Conservation (phyloP, 2,113 vertebrate species). For the Potamarius usumacintae region DNA sequence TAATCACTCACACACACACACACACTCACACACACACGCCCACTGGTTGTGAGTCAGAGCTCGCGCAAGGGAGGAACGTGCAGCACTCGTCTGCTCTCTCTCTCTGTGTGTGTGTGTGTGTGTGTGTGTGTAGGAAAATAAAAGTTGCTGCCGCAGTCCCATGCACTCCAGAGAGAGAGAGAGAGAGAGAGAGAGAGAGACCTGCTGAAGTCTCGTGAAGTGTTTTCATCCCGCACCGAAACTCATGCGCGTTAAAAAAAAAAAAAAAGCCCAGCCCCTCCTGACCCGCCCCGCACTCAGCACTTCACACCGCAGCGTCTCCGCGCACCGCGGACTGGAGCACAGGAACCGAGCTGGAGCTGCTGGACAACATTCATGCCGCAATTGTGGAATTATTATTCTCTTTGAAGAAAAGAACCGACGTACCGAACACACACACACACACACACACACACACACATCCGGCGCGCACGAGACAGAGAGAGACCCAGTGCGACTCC, state of each 20-base stretch:
- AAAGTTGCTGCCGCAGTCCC: constrained; percentile 28
- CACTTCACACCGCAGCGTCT: background rate
- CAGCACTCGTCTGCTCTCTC: constrained; percentile 65
- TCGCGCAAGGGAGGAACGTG: constrained; percentile 66
- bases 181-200: constrained; percentile 34
- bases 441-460: background rate
- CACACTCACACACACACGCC: constrained; percentile 44
- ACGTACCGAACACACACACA: background rate
- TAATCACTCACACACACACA: background rate
- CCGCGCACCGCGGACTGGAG: background rate
- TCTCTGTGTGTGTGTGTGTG: constrained; percentile 58
- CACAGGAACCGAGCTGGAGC: background rate
- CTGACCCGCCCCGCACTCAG: background rate
- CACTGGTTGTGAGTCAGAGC: constrained; percentile 66
- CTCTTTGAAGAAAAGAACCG: constrained; percentile 14
- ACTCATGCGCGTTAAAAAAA: constrained; percentile 21
- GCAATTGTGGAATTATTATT: constrained; percentile 37
- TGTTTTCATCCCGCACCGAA: constrained; percentile 15
- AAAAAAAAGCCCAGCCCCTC: background rate
- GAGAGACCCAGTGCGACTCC: too few relatives aligned
- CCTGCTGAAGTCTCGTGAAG: constrained; percentile 5
- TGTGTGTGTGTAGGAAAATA: constrained; percentile 33
- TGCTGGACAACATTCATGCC: background rate
- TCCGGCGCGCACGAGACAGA: background rate
- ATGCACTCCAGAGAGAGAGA: constrained; percentile 28